Conservation (phyloP, 2,113 vertebrate genomes). For the Elanoides forficatus region DNA sequence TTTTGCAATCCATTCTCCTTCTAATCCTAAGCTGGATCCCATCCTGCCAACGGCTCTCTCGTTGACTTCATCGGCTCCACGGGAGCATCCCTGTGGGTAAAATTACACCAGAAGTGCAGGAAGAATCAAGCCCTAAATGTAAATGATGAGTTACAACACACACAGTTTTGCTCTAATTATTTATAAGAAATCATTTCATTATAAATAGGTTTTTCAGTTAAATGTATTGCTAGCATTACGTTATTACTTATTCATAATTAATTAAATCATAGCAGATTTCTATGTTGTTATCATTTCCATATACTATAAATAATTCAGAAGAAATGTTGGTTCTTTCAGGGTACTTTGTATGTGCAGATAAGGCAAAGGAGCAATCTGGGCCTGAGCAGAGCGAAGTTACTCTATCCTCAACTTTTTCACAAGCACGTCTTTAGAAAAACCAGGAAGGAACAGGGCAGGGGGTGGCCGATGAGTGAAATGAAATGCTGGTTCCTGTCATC, state of each 20-base stretch:
- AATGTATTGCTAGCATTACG: slow-evolving; percentile 22
- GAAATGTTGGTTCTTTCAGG: background rate
- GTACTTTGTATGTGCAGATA: background rate
- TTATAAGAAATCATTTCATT: slow-evolving; percentile 40
- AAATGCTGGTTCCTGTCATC: background rate
- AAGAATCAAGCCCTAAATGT: background rate
- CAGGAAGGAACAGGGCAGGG: background rate
- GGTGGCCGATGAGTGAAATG: background rate
- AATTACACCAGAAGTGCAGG: background rate
- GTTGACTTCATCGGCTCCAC: background rate
- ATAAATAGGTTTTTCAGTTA: slow-evolving; percentile 36
- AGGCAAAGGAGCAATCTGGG: background rate
- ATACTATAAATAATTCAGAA: slow-evolving; percentile 48
- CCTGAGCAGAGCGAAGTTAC: background rate
- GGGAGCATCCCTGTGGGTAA: background rate
- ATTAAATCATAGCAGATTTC: slow-evolving; percentile 51
- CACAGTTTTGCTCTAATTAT: slow-evolving; percentile 23
- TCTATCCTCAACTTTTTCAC: background rate
- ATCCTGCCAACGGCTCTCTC: background rate
- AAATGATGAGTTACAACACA: background rate
- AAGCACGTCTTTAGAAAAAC: background rate
- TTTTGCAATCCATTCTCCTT: background rate
- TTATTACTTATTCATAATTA: slow-evolving; percentile 55
- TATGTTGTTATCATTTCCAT: slow-evolving; percentile 38
- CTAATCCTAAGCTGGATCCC: background rate